These are phyloP conservation scores for Halictus ligatus DNA, from an alignment of 2,888 invertebrate genomes.

Conservation along the genomic window DNA sequence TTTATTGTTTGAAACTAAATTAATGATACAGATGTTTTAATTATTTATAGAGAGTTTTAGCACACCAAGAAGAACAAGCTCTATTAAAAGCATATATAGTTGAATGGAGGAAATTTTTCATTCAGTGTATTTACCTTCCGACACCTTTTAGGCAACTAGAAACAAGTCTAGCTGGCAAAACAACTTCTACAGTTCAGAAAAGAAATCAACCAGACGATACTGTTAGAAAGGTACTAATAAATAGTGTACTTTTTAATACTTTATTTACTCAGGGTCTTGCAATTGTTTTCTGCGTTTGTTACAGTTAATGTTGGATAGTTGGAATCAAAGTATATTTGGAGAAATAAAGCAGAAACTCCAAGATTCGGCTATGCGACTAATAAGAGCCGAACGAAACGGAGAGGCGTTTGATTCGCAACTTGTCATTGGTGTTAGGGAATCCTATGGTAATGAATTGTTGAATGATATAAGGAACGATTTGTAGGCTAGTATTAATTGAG, in stretches of 20 bases:
- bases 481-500: neutral
- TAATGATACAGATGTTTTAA: conserved; percentile 7
- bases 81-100: conserved; percentile 97
- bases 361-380: conserved; percentile 98
- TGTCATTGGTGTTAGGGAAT: conserved; percentile 98
- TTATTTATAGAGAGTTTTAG: conserved; percentile 89
- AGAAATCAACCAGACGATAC: conserved; percentile 90
- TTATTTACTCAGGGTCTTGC: neutral
- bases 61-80: conserved; percentile 97
- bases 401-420: conserved; percentile 99
- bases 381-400: conserved; percentile 98
- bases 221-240: conserved; percentile 89
- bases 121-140: conserved; percentile 98
- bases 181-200: conserved; percentile 80
- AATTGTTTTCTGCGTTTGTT: conserved; percentile 17
- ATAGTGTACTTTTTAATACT: neutral
- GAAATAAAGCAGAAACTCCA: conserved; percentile 97
- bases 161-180: conserved; percentile 91
- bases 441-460: conserved; percentile 90
- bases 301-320: conserved; percentile 98
- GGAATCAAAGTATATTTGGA: conserved; percentile 98
- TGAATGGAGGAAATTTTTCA: conserved; percentile 99
- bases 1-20: neutral
- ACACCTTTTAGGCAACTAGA: conserved; percentile 98
- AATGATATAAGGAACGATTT: neutral